Conservation (phyloP, 2,888 invertebrate genomes). For the Sinodicranocentrus sp. region DNA sequence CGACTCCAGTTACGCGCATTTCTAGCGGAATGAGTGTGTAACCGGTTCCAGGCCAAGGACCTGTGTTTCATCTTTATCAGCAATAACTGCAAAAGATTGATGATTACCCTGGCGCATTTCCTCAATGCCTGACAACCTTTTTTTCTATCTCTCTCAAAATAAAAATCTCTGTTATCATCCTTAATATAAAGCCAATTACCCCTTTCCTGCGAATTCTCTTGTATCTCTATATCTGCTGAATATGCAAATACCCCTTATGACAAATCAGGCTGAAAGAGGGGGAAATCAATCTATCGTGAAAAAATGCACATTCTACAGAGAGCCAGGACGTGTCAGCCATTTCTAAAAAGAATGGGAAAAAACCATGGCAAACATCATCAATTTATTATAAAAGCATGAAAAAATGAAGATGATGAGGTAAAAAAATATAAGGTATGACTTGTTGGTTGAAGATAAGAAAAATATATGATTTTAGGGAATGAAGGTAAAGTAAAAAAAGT, state of each 20-base stretch:
- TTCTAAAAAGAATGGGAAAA: neutral
- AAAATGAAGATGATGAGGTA: slow-evolving; percentile 33
- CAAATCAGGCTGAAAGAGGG: too few relatives aligned
- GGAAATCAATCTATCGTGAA: too few relatives aligned
- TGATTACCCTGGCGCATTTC: slow-evolving; percentile 51
- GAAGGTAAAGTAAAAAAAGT: slow-evolving; percentile 41
- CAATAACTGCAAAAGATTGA: slow-evolving; percentile 44
- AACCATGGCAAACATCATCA: slow-evolving; percentile 52
- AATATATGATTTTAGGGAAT: slow-evolving; percentile 42
- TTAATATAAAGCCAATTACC: too few relatives aligned
- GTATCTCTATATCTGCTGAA: too few relatives aligned
- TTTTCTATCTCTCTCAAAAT: too few relatives aligned
- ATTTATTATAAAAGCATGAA: slow-evolving; percentile 63
- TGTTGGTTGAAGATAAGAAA: neutral
- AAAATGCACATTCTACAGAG: too few relatives aligned
- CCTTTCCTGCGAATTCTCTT: too few relatives aligned
- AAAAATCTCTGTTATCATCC: too few relatives aligned
- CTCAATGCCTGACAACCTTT: neutral
- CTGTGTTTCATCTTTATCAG: slow-evolving; percentile 24
- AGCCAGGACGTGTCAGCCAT: neutral
- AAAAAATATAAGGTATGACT: slow-evolving; percentile 24
- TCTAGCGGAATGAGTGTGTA: slow-evolving; percentile 22
- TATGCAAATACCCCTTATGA: too few relatives aligned
- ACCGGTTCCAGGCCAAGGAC: slow-evolving; percentile 64
- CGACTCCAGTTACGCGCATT: slow-evolving; percentile 16